Evolutionary conservation across 2,797 vertebrate species (phyloP).

Genomic region (Ctenopoma kingsleyae): DNA sequence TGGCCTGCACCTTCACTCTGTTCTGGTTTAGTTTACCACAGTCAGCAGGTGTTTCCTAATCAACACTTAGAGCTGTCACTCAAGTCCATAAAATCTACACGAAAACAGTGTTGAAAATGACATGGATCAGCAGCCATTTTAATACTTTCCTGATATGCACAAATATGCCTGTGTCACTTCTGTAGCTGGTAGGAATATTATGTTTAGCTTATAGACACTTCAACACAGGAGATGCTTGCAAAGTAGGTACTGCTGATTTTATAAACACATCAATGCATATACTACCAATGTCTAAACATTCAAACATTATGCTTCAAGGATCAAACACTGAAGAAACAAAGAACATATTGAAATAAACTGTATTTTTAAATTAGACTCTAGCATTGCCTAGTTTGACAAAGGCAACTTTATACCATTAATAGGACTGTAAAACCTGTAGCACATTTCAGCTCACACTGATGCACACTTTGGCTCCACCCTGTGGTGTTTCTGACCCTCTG

Average conservation of each 20-base stretch:
- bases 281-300: conserved; percentile 3
- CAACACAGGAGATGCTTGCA: conserved; percentile 12
- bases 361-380: conserved; percentile 6
- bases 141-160: conserved; percentile 8
- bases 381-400: conserved; percentile 7
- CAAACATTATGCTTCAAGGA: not conserved
- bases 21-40: conserved; percentile 54
- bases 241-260: not conserved
- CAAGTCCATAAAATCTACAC: conserved; percentile 12
- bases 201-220: not conserved
- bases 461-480: conserved; percentile 56
- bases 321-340: not conserved
- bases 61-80: conserved; percentile 41
- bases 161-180: conserved; percentile 1
- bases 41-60: conserved; percentile 36
- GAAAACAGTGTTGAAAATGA: conserved; percentile 1
- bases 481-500: conserved; percentile 40
- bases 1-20: conserved; percentile 58
- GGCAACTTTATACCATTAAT: not conserved
- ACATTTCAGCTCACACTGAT: not conserved
- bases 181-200: conserved; percentile 9
- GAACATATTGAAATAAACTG: not conserved
- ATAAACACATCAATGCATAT: conserved; percentile 15
- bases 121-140: conserved; percentile 8
- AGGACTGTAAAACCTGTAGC: conserved; percentile 39